phyloP scores from a whole-genome alignment of 2,797 vertebrate species.

The Eulemur albifrons region DNA sequence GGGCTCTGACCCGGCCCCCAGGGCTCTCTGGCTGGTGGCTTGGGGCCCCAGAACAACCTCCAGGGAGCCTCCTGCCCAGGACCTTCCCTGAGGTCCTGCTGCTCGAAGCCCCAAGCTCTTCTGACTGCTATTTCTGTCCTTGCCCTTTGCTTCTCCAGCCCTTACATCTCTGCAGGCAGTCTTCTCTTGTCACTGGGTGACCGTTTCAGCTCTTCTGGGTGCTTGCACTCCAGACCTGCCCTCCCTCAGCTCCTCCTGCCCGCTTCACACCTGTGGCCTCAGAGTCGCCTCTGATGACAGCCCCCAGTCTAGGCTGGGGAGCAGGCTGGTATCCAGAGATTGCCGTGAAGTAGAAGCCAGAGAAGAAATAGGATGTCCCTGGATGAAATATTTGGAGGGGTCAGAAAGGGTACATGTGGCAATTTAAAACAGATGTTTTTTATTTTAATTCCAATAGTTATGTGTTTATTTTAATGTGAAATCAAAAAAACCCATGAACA shows the following conservation, averaged over 20 bases:
- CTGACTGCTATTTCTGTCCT: neutral
- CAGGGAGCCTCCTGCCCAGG: neutral
- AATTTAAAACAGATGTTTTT: neutral
- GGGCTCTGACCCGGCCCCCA: too few relatives aligned
- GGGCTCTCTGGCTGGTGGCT: neutral
- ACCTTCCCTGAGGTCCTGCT: neutral
- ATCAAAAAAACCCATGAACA: neutral
- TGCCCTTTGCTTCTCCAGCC: neutral
- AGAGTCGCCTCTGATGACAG: neutral
- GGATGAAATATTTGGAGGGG: neutral
- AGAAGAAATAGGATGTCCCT: too few relatives aligned
- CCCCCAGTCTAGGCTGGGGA: neutral
- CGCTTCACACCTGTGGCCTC: neutral
- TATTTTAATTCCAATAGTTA: neutral
- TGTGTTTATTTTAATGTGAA: neutral
- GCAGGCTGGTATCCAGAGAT: neutral
- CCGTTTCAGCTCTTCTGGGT: neutral
- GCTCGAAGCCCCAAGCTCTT: neutral
- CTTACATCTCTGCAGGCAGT: neutral
- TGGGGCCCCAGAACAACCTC: neutral
- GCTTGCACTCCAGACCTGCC: neutral
- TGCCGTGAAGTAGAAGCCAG: accelerated
- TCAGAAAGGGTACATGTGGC: neutral
- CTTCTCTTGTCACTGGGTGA: neutral
- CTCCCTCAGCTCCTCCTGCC: neutral